Evolutionary conservation across 2,113 vertebrate species (phyloP).

Genomic region (Garra rufa): DNA sequence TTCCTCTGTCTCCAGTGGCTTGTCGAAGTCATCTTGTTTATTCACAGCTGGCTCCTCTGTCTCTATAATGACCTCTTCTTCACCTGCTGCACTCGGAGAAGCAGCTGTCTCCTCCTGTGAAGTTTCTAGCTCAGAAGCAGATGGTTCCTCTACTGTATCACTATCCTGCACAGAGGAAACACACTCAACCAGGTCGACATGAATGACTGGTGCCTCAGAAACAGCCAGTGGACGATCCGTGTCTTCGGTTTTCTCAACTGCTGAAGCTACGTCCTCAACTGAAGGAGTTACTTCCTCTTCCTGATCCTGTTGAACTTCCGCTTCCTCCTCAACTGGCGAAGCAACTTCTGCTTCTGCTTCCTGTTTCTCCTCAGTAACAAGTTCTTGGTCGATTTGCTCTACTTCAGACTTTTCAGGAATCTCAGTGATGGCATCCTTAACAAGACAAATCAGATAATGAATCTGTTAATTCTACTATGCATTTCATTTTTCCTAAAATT

Average conservation of each 20-base stretch:
- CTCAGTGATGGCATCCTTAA: conserved; percentile 15
- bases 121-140: not conserved
- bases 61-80: conserved; percentile 8
- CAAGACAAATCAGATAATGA: not conserved
- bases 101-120: not conserved
- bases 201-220: not conserved
- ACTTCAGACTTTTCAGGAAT: not conserved
- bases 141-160: conserved; percentile 8
- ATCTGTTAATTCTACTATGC: not conserved
- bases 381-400: not conserved
- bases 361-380: not conserved
- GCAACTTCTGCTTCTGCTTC: not conserved
- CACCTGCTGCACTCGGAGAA: conserved; percentile 4
- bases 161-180: not conserved
- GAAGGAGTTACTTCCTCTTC: not conserved
- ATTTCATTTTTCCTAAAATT: not conserved
- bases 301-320: not conserved
- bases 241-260: not conserved
- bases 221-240: not conserved
- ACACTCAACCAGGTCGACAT: not conserved
- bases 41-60: not conserved
- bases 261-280: not conserved
- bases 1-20: conserved; percentile 23
- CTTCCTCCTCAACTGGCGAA: not conserved
- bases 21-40: not conserved